Base-by-base conservation (phyloP, 35 echinoderm and acorn worm species). In the Amphiura filiformis region DNA sequence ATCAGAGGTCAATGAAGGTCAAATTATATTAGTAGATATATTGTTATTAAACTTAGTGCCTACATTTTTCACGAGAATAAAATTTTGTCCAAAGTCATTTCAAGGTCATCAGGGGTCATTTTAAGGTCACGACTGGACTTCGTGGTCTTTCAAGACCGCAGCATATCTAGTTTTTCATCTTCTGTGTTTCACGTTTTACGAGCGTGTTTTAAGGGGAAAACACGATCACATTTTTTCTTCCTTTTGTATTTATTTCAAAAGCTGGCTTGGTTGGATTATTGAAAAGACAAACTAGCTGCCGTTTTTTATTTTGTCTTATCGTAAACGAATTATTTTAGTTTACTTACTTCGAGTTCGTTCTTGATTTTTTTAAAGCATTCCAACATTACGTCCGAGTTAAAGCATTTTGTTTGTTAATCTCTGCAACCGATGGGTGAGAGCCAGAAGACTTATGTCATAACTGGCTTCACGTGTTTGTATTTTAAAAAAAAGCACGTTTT, bases 191-290 rank as follows among this genome's bases (percentile, higher is more conserved):
- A 30, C 28, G 61, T 26, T 70, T 70, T 70, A 70, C 61, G 61
- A 70, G 26, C 61, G 61, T 70, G 61, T 70, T 70, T 70, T 70
- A 70, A 70, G 26, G 61, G 61, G 61, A 70, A 70, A 70, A 70
- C 61, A 70, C 61, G 61, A 30, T 26, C 61, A n/a, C 11, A 17
- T 70, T n/a, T n/a, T 70, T 70, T 70, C 61, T 70, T 70, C 61
- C 61, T 70, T 70, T 70, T 70, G 61, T 70, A 70, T 70, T 70
- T 70, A 70, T 70, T 70, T 70, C 61, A 70, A 11, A 70, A 70
- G 26, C 61, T 70, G 61, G 61, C 61, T 70, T 5, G 9, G 28
- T 23, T 23, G 26, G 61, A 70, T 70, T 70, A 30, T 26, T 70
- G 15, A n/a, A 3, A 70, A 23, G 2, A 26, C 15, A 23, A 11